A percentile compares a stretch with the other conserved stretches of the same genome.
Evolutionary conservation across 2,888 invertebrate species (phyloP).

Genomic region (Hirtodrosophila confusa): DNA sequence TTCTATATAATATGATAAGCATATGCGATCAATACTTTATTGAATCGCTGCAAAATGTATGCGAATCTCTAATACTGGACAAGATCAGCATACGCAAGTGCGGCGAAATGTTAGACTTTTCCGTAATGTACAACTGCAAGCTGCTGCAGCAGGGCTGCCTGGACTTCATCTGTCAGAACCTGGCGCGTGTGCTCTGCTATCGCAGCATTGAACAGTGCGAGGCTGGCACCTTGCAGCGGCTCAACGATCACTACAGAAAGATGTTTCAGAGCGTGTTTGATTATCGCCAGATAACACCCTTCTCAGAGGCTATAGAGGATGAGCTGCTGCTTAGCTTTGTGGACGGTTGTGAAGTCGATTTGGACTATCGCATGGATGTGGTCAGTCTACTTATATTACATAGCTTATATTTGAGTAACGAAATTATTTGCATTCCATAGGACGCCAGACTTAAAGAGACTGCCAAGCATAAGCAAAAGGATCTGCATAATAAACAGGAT

Average conservation of each 20-base stretch:
- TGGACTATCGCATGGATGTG: slow-evolving; percentile 84
- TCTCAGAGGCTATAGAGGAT: slow-evolving; percentile 87
- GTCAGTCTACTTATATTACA: slow-evolving; percentile 26
- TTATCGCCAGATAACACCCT: slow-evolving; percentile 89
- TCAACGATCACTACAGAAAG: slow-evolving; percentile 88
- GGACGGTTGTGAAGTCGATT: slow-evolving; percentile 85
- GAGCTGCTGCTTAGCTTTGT: slow-evolving; percentile 85
- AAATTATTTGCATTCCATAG: slow-evolving; percentile 15
- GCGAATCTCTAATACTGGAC: slow-evolving; percentile 88
- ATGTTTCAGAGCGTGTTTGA: slow-evolving; percentile 86
- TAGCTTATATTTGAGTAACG: not conserved
- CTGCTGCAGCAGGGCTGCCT: slow-evolving; percentile 90
- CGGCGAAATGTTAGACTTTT: slow-evolving; percentile 90
- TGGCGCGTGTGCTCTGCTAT: slow-evolving; percentile 89
- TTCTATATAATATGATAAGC: slow-evolving; percentile 89
- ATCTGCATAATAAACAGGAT: slow-evolving; percentile 68
- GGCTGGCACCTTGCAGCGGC: slow-evolving; percentile 86
- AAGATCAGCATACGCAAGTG: slow-evolving; percentile 90
- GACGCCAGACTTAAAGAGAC: slow-evolving; percentile 49
- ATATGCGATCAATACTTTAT: slow-evolving; percentile 93
- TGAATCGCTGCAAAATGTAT: slow-evolving; percentile 88
- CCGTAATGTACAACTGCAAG: slow-evolving; percentile 90
- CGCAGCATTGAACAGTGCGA: slow-evolving; percentile 88
- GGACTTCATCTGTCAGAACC: slow-evolving; percentile 91
- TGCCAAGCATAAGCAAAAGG: slow-evolving; percentile 66